Conservation (phyloP, 2,113 vertebrate genomes). For the Marmota flaviventris region DNA sequence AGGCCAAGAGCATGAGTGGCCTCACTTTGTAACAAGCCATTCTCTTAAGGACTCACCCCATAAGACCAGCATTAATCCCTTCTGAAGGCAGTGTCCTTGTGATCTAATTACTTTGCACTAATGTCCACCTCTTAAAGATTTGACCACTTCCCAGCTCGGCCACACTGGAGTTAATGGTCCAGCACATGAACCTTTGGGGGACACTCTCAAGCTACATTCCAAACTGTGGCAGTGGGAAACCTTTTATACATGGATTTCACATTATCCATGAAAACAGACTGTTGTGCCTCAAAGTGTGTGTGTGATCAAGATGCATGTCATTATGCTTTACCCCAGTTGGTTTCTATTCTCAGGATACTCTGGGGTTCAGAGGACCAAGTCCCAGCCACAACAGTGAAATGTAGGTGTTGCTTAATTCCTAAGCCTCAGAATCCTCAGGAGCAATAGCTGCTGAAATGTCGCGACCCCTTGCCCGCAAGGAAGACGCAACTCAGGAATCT, state of each 20-base stretch:
- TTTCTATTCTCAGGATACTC: accelerated
- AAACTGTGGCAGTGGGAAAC: not conserved
- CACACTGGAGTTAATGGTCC: not conserved
- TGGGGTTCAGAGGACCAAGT: not conserved
- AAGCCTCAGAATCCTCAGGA: not conserved
- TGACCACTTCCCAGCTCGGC: not conserved
- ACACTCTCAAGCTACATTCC: not conserved
- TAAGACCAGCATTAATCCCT: not conserved
- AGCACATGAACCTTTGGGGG: not conserved
- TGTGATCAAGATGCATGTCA: not conserved
- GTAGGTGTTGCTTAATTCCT: not conserved
- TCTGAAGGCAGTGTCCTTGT: not conserved
- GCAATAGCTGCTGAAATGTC: too few relatives aligned
- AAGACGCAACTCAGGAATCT: too few relatives aligned
- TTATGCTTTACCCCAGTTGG: not conserved
- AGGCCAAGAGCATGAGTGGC: not conserved
- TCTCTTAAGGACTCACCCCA: too few relatives aligned
- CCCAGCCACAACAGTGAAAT: not conserved
- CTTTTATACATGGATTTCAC: not conserved
- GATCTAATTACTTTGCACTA: not conserved
- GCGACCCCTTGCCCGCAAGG: too few relatives aligned
- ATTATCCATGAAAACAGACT: not conserved
- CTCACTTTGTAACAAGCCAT: not conserved
- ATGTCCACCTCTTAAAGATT: not conserved
- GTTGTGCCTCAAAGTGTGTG: not conserved